Base-by-base conservation (phyloP, 2,797 vertebrate genomes). In the Gouania willdenowi region DNA sequence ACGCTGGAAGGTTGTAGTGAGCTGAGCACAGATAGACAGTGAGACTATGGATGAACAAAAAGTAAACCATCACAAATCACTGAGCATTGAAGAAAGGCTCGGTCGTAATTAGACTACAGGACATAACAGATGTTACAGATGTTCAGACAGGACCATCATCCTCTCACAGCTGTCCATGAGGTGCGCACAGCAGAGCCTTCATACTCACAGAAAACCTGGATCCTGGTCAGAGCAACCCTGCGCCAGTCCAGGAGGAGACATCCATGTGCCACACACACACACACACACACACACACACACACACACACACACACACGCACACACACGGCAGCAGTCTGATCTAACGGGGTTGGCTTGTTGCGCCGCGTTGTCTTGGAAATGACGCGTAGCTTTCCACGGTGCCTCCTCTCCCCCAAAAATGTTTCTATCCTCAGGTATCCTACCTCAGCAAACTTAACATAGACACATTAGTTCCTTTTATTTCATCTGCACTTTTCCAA, bases 341-440 rank as follows among this genome's bases (percentile, higher is more conserved):
- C 41, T 36, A 47, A 67, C 55, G 73, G 23, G 75, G 54, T 45
- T 59, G 54, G 51, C 71, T 79, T 79, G 75, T 79, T 80, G 78
- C 75, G 73, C 71, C 70, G 78, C 70, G 78, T 13, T 51, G 62
- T 61, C 61, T 75, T 77, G 77, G 73, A 66, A 65, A 70, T 75
- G 71, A 80, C 65, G 77, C 80, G 77, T 60, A 57, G 55, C 66
- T 64, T 35, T 58, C 44, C 39, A 35, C 26, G 34, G 16, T 52
- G 26, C 7, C 8, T 4, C 5, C 4, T 8, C 14, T 41, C 18
- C 6, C 19, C 6, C 6, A n/a, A n/a, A n/a, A n/a, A n/a, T n/a
- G n/a, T 14, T 31, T 19, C 36, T 5, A 13, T 7, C 13, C 2
- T n/a, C 65, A 66, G 63, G 57, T 71, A 26, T 17, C 29, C 61